These are phyloP conservation scores for Scomber japonicus DNA, from an alignment of 2,113 vertebrate species.

Conservation along the genomic window DNA sequence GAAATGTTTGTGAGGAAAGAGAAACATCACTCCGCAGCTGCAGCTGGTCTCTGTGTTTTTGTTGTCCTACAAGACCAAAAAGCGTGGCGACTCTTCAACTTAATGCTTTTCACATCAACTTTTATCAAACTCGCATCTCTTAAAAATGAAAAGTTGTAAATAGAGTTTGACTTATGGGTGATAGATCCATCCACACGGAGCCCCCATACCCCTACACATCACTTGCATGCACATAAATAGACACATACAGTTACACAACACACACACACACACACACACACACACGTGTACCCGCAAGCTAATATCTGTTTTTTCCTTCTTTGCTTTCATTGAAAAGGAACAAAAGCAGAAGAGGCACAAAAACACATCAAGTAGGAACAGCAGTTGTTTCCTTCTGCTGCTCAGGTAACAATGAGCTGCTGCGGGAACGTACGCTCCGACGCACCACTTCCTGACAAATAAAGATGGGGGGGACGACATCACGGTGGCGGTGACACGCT, in stretches of 20 bases:
- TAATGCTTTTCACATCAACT: too few relatives aligned
- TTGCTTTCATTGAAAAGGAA: slow-evolving; percentile 42
- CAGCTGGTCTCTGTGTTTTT: too few relatives aligned
- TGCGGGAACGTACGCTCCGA: slow-evolving; percentile 43
- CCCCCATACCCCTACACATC: neutral
- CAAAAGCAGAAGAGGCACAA: slow-evolving; percentile 48
- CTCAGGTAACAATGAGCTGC: slow-evolving; percentile 79
- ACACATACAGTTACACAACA: neutral
- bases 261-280: slow-evolving; percentile 11
- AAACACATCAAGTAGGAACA: slow-evolving; percentile 57
- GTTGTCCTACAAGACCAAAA: too few relatives aligned
- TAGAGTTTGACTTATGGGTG: neutral
- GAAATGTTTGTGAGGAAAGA: too few relatives aligned
- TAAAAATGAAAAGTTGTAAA: neutral
- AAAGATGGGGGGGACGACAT: slow-evolving; percentile 15
- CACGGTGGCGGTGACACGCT: slow-evolving; percentile 13
- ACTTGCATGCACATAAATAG: slow-evolving; percentile 17
- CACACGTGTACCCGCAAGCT: slow-evolving; percentile 9
- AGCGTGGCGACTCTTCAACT: too few relatives aligned
- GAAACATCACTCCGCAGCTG: too few relatives aligned
- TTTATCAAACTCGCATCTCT: too few relatives aligned
- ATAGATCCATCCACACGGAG: neutral
- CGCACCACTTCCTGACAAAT: slow-evolving; percentile 67
- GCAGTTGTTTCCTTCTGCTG: slow-evolving; percentile 78
- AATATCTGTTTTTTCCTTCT: slow-evolving; percentile 72